Evolutionary conservation across 2,888 invertebrate genomes (phyloP), one percentile per base, ranked within the genome.

Genomic region (Drosophila bunnanda): DNA sequence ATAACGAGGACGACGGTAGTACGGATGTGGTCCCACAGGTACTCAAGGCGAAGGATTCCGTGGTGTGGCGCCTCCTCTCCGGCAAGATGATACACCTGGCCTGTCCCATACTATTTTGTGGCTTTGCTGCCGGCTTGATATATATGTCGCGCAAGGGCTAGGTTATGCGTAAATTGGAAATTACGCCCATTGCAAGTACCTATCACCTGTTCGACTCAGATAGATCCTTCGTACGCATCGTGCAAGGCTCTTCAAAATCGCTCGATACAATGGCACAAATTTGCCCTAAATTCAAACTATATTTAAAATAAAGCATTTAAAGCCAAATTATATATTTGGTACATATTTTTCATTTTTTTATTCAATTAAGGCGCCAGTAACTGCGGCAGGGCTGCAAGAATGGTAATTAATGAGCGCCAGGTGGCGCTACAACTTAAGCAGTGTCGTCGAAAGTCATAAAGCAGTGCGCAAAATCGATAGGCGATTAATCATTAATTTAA

Each of bases 141-240:
- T 88, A 75, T 32, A 67, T 74, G 32, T 57, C 80, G 65, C 87
- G 83, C 44, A 85, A 82, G 72, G 57, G 52, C 36, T 88, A 82
- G 38, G 50, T 25, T 20, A 36, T 22, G n/a, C 9, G 10, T 22
- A 57, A 44, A 38, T 36, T 36, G 13, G 10, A 44, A 43, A 46
- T 38, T 36, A 1, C 15, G 36, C 22, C 20, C 9, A 36, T 44
- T 12, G 30, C 28, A 12, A 38, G 36, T n/a, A 44, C 15, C 22
- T 20, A 22, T 10, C n/a, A 44, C 5, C 17, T 6, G 28, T 43
- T 28, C 34, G 13, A 52, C 43, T 38, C 4, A 9, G 10, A 28
- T n/a, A 39, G 1, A 32, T 34, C 30, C 17, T 48, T 30, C 6
- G 28, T 25, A 17, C 28, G 13, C 4, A 25, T 20, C 12, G 32